Conservation (phyloP, 2,113 vertebrate species). For the Heterotis niloticus region DNA sequence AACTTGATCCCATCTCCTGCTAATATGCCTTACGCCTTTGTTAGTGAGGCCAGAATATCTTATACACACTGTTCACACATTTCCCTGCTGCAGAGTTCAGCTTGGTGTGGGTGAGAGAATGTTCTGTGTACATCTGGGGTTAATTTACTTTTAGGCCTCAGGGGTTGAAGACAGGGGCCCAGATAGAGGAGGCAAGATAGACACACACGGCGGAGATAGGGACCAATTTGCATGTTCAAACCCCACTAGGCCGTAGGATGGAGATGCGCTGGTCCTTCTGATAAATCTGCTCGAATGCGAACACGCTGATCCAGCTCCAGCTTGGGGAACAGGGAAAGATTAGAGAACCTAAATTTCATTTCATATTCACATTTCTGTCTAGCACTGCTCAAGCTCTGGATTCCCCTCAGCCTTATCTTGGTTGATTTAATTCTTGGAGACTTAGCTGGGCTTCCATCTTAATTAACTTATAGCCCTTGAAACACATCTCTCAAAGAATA, state of each 20-base stretch:
- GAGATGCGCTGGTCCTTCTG: slow-evolving; percentile 20
- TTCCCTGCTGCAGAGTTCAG: background rate
- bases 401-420: slow-evolving; percentile 38
- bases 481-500: slow-evolving; percentile 26
- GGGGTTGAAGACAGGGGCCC: slow-evolving; percentile 10
- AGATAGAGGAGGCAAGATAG: slow-evolving; percentile 4
- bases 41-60: background rate
- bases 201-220: background rate
- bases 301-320: slow-evolving; percentile 10
- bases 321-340: slow-evolving; percentile 20
- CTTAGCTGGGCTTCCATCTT: slow-evolving; percentile 28
- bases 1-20: background rate
- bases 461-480: slow-evolving; percentile 38
- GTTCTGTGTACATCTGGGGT: slow-evolving; percentile 2
- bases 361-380: slow-evolving; percentile 32
- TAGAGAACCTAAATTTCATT: slow-evolving; percentile 30
- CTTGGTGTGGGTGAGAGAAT: background rate
- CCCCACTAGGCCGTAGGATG: slow-evolving; percentile 1
- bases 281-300: background rate
- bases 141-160: slow-evolving; percentile 17
- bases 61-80: background rate
- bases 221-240: slow-evolving; percentile 10
- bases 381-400: slow-evolving; percentile 15
- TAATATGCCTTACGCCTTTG: background rate
- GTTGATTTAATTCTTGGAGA: slow-evolving; percentile 40